Base-by-base conservation (phyloP, 2,797 vertebrate species). In the Holocentrus rufus region DNA sequence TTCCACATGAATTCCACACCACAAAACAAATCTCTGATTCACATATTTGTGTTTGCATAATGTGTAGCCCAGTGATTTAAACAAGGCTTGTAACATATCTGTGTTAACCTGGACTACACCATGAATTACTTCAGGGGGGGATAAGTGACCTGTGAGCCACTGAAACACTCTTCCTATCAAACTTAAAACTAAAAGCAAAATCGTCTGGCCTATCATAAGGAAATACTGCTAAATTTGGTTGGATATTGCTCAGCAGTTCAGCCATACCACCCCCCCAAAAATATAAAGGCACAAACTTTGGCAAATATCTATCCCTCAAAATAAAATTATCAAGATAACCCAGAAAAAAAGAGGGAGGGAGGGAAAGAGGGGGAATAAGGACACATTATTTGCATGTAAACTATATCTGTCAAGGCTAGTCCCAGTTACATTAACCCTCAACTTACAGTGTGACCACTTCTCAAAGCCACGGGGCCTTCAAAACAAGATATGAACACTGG, bases 1-100 rank as follows among this genome's bases (percentile, higher is more conserved):
- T 91, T 93, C 90, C 87, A 92, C 91, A 93, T 92, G 88, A 92
- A 92, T 90, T 91, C 86, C 80, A 91, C 85, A 76, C 81, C 80
- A 87, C 82, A 87, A 55, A 74, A 81, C 3, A 82, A 59, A 83
- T 63, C 84, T 84, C 39, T 66, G 81, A 88, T 90, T 92, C 91
- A 89, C 90, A 93, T 91, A 89, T 90, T 46, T 74, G 62, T 57
- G 22, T 77, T 90, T 92, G 81, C 90, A 92, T 91, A 90, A 88
- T 59, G 83, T 87, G 86, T 84, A 85, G 86, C 83, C 91, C 90
- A 89, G 90, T 91, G 90, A 86, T 89, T 84, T 74, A 72, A 89
- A 92, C 85, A 55, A 56, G 27, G 85, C 80, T 22, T 59, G 18
- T 20, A 55, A 63, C 71, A 65, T 53, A 54, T 72, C 68, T 80